Evolutionary conservation across 2,888 invertebrate species (phyloP).

Genomic region (Dolichopus griseipennis): DNA sequence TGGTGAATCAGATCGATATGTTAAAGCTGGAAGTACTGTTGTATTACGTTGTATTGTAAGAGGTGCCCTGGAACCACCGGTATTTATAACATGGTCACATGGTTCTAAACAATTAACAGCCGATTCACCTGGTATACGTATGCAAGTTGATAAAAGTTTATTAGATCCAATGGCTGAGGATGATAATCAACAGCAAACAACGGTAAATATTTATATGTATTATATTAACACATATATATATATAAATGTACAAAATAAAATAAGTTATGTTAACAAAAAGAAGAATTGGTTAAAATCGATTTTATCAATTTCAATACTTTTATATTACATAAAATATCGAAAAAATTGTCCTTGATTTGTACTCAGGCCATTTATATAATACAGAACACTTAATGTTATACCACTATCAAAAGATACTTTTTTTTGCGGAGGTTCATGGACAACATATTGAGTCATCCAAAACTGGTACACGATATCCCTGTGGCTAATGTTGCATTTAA

Average conservation of each 20-base stretch:
- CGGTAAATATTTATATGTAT: constrained; percentile 31
- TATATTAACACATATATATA: not conserved
- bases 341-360: too few species aligned
- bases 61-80: constrained; percentile 82
- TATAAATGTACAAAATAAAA: too few species aligned
- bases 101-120: constrained; percentile 40
- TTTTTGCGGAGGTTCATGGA: too few species aligned
- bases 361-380: too few species aligned
- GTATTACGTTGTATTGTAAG: constrained; percentile 82
- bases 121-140: constrained; percentile 40
- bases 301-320: not conserved
- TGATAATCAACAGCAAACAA: constrained; percentile 38
- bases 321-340: too few species aligned
- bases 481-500: too few species aligned
- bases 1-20: constrained; percentile 82
- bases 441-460: too few species aligned
- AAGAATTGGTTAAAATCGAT: not conserved
- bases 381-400: too few species aligned
- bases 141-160: constrained; percentile 40
- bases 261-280: not conserved
- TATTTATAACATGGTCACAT: constrained; percentile 92
- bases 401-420: too few species aligned
- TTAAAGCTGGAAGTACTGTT: constrained; percentile 83
- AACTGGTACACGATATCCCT: too few species aligned
- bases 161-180: constrained; percentile 28